These are phyloP conservation scores for Periplaneta americana DNA, from an alignment of 1,140 invertebrate genomes.

Conservation along the genomic window DNA sequence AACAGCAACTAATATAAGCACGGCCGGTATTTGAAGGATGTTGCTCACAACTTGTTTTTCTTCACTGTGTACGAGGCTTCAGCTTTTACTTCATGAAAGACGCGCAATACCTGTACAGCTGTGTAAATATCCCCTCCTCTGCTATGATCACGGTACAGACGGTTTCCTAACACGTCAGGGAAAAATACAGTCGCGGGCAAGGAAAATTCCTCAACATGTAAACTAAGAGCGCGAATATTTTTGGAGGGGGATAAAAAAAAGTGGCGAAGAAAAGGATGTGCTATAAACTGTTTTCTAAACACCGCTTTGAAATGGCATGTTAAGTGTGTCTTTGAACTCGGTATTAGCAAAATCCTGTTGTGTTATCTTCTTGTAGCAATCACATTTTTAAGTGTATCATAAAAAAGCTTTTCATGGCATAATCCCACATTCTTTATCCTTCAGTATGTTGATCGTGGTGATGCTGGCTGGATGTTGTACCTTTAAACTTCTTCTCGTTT, in stretches of 20 bases:
- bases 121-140: not conserved
- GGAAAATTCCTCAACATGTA: not conserved
- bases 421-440: not conserved
- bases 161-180: not conserved
- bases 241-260: not conserved
- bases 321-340: not conserved
- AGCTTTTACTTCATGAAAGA: not conserved
- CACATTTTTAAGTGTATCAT: not conserved
- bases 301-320: not conserved
- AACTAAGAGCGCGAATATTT: not conserved
- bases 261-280: not conserved
- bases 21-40: not conserved
- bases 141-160: not conserved
- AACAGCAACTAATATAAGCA: too few relatives aligned
- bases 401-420: not conserved
- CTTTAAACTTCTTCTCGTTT: too few relatives aligned
- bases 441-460: not conserved
- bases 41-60: too few relatives aligned
- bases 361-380: not conserved
- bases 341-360: not conserved
- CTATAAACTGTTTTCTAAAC: not conserved
- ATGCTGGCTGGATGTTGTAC: too few relatives aligned
- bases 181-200: not conserved
- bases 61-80: not conserved
- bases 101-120: not conserved